phyloP scores from a whole-genome alignment of 2,888 invertebrate genomes.

The Psylliodes chrysocephalus region DNA sequence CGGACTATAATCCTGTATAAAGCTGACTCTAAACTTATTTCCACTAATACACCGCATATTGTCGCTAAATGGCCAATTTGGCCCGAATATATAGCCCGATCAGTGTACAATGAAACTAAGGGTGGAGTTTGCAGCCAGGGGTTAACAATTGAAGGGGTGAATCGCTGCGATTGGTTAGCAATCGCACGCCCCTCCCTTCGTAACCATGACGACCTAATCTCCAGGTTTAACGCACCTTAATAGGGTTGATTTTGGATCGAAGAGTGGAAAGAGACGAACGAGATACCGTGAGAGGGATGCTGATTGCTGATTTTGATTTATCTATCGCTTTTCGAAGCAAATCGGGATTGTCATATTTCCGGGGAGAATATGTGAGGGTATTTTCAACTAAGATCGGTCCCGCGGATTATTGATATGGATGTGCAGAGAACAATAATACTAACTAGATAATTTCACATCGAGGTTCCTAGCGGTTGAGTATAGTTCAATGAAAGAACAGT shows the following conservation, averaged over 20 bases:
- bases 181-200: constrained; percentile 46
- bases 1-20: constrained; percentile 21
- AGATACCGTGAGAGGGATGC: constrained; percentile 18
- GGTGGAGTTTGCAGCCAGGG: constrained; percentile 46
- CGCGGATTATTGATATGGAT: too few relatives aligned
- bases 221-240: constrained; percentile 55
- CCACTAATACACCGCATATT: constrained; percentile 61
- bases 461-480: too few relatives aligned
- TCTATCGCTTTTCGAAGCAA: constrained; percentile 1
- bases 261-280: constrained; percentile 10
- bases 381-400: too few relatives aligned
- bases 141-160: constrained; percentile 42
- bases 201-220: constrained; percentile 53
- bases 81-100: constrained; percentile 46
- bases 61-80: constrained; percentile 58
- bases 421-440: too few relatives aligned
- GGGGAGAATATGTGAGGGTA: background rate
- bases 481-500: too few relatives aligned
- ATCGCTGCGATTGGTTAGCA: constrained; percentile 44
- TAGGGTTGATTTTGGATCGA: constrained; percentile 43
- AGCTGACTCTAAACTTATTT: constrained; percentile 51
- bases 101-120: constrained; percentile 44
- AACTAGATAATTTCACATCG: too few relatives aligned
- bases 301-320: constrained; percentile 12
- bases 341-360: background rate